Evolutionary conservation across 1,140 invertebrate genomes (phyloP).

Genomic region (Manduca sexta): DNA sequence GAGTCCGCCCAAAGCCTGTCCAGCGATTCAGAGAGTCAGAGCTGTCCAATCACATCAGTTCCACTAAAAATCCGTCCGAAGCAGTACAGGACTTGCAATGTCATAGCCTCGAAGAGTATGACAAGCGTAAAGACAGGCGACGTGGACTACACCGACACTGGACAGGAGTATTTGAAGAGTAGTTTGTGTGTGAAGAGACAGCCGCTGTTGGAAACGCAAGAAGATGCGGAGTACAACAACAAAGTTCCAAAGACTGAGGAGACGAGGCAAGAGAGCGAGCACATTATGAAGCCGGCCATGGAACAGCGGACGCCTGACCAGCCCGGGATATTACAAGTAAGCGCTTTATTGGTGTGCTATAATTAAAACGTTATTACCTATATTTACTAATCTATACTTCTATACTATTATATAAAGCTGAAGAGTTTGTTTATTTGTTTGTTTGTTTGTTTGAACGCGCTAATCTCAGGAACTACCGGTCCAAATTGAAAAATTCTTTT

Average conservation of each 20-base stretch:
- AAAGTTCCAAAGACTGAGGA: constrained; percentile 67
- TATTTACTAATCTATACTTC: no score
- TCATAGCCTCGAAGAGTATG: constrained; percentile 74
- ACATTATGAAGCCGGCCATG: constrained; percentile 20
- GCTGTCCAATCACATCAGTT: constrained; percentile 61
- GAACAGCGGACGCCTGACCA: constrained; percentile 41
- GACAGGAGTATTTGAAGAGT: constrained; percentile 54
- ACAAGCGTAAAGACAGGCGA: constrained; percentile 71
- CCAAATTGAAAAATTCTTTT: no score
- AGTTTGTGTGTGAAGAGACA: constrained; percentile 43
- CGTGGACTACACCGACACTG: constrained; percentile 59
- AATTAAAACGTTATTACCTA: no score
- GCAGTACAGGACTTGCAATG: constrained; percentile 45
- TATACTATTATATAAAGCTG: no score
- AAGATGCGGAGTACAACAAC: constrained; percentile 54
- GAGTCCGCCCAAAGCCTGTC: constrained; percentile 77
- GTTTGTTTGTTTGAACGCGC: no score
- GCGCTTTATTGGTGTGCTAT: neutral
- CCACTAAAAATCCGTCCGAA: constrained; percentile 70
- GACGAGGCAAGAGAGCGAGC: constrained; percentile 30
- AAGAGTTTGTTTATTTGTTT: no score
- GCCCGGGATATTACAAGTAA: constrained; percentile 61
- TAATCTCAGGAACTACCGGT: no score
- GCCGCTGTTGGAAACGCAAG: constrained; percentile 50
- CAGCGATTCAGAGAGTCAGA: constrained; percentile 76